Evolutionary conservation across 2,113 vertebrate species (phyloP).

Genomic region (Xenopus borealis): DNA sequence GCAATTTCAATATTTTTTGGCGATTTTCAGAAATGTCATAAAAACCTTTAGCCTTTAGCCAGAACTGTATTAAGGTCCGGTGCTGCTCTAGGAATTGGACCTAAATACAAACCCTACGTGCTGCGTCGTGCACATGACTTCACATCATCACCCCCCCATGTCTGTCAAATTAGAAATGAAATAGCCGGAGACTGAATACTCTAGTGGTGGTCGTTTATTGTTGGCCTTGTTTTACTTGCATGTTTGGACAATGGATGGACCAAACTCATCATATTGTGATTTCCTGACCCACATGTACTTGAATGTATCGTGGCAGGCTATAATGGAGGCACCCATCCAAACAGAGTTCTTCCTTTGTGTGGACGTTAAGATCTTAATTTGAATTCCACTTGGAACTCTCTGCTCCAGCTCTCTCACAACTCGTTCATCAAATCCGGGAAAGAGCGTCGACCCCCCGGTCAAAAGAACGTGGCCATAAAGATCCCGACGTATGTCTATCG

Average conservation of each 20-base stretch:
- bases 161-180: no score
- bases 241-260: slow-evolving; percentile 1
- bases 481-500: neutral
- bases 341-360: slow-evolving; percentile 54
- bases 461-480: slow-evolving; percentile 48
- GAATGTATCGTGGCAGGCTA: slow-evolving; percentile 58
- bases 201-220: no score
- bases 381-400: slow-evolving; percentile 38
- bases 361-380: slow-evolving; percentile 47
- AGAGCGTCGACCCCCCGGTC: slow-evolving; percentile 39
- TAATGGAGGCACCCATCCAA: slow-evolving; percentile 56
- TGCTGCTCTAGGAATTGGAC: no score
- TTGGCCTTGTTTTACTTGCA: no score
- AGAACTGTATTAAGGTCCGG: no score
- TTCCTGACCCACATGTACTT: slow-evolving; percentile 59
- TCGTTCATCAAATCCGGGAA: slow-evolving; percentile 51
- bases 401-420: slow-evolving; percentile 52
- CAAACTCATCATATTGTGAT: slow-evolving; percentile 52
- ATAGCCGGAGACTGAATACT: no score
- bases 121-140: no score
- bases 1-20: no score
- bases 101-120: no score
- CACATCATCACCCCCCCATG: no score
- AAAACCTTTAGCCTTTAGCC: no score
- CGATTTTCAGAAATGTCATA: no score